These are phyloP conservation scores for Thymelicus sylvestris DNA, from an alignment of 2,888 invertebrate species.

Conservation along the genomic window DNA sequence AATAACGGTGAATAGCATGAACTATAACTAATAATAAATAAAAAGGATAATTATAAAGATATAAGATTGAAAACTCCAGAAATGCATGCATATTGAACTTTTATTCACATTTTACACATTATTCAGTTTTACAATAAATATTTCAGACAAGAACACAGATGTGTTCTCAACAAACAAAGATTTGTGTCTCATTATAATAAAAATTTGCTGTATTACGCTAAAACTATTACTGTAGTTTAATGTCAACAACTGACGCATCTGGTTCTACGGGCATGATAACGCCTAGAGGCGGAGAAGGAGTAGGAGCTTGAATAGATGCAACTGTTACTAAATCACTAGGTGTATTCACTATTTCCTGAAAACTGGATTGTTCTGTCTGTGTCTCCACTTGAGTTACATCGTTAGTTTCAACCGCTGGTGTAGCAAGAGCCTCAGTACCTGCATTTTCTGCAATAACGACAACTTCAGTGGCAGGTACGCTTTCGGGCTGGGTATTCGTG, in stretches of 20 bases:
- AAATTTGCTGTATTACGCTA: conserved; percentile 1
- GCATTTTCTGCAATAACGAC: conserved; percentile 9
- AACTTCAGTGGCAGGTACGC: conserved; percentile 7
- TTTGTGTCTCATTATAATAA: conserved; percentile 18
- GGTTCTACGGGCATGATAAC: conserved; percentile 56
- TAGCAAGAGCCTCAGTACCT: conserved; percentile 19
- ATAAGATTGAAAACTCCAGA: neutral
- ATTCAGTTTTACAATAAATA: conserved; percentile 10
- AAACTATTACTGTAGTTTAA: conserved; percentile 56
- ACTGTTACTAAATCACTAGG: conserved; percentile 18
- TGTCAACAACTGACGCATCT: conserved; percentile 67
- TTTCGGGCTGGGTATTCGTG: conserved; percentile 19
- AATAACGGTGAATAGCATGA: too few species aligned
- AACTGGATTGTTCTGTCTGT: conserved; percentile 16
- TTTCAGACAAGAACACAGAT: conserved; percentile 22
- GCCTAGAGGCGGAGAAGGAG: conserved; percentile 38
- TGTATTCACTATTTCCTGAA: conserved; percentile 27
- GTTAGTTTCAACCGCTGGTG: conserved; percentile 31
- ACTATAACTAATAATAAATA: too few species aligned
- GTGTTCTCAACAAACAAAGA: too few species aligned
- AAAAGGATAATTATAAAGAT: too few species aligned
- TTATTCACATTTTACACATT: neutral
- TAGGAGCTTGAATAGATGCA: conserved; percentile 31
- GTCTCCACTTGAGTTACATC: conserved; percentile 16
- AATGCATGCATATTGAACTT: neutral